A percentile compares a stretch with the other conserved stretches of the same genome.
phyloP scores from a whole-genome alignment of 1,140 invertebrate genomes.

The Coboldia fuscipes region DNA sequence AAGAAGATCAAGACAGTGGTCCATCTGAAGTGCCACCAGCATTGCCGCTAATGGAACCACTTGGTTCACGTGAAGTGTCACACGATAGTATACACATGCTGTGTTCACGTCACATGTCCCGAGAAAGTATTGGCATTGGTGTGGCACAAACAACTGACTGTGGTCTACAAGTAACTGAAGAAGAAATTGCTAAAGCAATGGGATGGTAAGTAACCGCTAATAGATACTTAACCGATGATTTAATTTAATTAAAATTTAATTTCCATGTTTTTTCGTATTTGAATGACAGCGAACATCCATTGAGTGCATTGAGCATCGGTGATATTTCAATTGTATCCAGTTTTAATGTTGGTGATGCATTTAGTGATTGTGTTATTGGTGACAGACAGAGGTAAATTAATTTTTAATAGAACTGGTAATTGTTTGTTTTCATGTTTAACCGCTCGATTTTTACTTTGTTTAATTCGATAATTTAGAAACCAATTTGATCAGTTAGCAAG shows the following conservation, averaged over 20 bases:
- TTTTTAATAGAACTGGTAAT: conserved; percentile 22
- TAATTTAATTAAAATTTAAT: background rate
- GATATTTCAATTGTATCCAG: conserved; percentile 74
- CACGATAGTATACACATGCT: conserved; percentile 52
- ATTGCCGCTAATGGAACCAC: conserved; percentile 45
- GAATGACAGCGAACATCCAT: conserved; percentile 43
- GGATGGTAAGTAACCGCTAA: conserved; percentile 41
- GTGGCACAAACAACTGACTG: conserved; percentile 35
- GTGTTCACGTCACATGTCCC: conserved; percentile 23
- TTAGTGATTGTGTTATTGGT: conserved; percentile 17
- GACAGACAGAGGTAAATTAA: conserved; percentile 20
- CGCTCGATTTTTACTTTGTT: conserved; percentile 23
- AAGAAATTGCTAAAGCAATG: conserved; percentile 76
- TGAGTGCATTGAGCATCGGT: conserved; percentile 71
- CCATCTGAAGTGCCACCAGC: conserved; percentile 51
- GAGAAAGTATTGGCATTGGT: conserved; percentile 31
- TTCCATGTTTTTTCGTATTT: background rate
- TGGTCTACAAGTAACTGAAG: conserved; percentile 73
- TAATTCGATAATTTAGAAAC: conserved; percentile 15
- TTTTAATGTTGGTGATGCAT: conserved; percentile 47
- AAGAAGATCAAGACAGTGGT: conserved; percentile 52
- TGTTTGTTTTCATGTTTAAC: conserved; percentile 1
- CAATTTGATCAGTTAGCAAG: conserved; percentile 45
- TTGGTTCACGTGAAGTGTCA: conserved; percentile 53
- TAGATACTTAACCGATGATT: background rate